Evolutionary conservation across 2,113 vertebrate species (phyloP).

Genomic region (Amia ocellicauda): DNA sequence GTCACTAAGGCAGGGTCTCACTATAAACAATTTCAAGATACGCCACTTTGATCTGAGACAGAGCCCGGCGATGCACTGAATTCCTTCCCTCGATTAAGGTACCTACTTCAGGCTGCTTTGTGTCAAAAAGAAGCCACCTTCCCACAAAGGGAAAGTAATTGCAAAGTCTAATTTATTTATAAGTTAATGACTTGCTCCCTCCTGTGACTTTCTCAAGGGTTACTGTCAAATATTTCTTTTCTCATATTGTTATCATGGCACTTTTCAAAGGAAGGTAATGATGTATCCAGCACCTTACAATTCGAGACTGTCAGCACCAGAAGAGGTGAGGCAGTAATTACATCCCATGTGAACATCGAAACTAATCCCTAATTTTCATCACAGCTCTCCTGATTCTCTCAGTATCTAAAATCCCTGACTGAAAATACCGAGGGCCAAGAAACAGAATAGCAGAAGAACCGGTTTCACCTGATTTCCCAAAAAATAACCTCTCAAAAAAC

Average conservation of each 20-base stretch:
- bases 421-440: neutral
- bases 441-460: too few species aligned
- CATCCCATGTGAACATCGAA: neutral
- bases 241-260: neutral
- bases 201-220: neutral
- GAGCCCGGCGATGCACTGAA: neutral
- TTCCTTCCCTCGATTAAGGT: neutral
- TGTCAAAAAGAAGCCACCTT: neutral
- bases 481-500: too few species aligned
- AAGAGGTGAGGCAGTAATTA: neutral
- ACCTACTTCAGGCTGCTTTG: neutral
- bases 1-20: too few species aligned
- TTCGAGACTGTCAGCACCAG: neutral
- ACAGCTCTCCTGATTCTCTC: neutral
- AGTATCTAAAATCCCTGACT: neutral
- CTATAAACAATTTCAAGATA: constrained; percentile 1
- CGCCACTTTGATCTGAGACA: neutral
- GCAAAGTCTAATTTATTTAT: constrained; percentile 7
- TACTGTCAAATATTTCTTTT: neutral
- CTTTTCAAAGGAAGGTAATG: neutral
- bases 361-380: constrained; percentile 6
- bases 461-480: too few species aligned
- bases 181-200: constrained; percentile 2
- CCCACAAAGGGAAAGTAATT: constrained; percentile 8
- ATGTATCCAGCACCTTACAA: too few species aligned